A percentile compares a stretch with the other conserved stretches of the same genome.
Conservation (phyloP, 2,797 vertebrate species). For the Etheostoma nigrum region DNA sequence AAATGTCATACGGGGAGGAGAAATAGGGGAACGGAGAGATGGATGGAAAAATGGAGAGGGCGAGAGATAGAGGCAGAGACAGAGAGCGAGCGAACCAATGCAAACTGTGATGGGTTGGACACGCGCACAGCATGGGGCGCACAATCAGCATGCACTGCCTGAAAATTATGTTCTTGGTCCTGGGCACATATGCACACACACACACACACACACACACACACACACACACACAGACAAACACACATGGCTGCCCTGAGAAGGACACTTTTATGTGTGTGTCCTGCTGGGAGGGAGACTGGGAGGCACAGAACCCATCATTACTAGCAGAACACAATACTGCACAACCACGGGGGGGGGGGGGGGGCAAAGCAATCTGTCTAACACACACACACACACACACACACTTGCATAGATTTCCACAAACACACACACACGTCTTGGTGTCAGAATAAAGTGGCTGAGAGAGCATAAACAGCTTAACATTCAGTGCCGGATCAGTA, state of each 20-base stretch:
- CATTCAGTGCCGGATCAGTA: conserved; percentile 76
- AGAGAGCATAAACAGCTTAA: conserved; percentile 77
- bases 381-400: conserved; percentile 30
- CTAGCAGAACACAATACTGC: conserved; percentile 80
- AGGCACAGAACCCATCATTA: conserved; percentile 79
- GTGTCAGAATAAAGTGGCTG: conserved; percentile 74
- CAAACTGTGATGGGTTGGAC: conserved; percentile 83
- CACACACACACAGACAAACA: conserved; percentile 15
- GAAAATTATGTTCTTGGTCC: conserved; percentile 73
- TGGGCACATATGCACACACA: conserved; percentile 16
- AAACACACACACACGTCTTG: conserved; percentile 49
- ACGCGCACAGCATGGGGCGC: conserved; percentile 73
- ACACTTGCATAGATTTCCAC: conserved; percentile 26
- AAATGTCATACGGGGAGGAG: conserved; percentile 65
- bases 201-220: conserved; percentile 36
- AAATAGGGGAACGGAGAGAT: conserved; percentile 57
- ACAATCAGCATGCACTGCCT: conserved; percentile 76
- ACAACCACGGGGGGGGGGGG: conserved; percentile 67
- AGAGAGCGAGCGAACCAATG: conserved; percentile 69
- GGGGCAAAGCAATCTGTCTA: conserved; percentile 74
- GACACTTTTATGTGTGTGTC: conserved; percentile 74
- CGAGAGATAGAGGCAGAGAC: conserved; percentile 35
- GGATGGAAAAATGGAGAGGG: conserved; percentile 48
- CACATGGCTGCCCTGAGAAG: conserved; percentile 54
- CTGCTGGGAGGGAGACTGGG: conserved; percentile 75